These are phyloP conservation scores for Prionace glauca DNA, from an alignment of 2,797 vertebrate genomes.

Conservation along the genomic window DNA sequence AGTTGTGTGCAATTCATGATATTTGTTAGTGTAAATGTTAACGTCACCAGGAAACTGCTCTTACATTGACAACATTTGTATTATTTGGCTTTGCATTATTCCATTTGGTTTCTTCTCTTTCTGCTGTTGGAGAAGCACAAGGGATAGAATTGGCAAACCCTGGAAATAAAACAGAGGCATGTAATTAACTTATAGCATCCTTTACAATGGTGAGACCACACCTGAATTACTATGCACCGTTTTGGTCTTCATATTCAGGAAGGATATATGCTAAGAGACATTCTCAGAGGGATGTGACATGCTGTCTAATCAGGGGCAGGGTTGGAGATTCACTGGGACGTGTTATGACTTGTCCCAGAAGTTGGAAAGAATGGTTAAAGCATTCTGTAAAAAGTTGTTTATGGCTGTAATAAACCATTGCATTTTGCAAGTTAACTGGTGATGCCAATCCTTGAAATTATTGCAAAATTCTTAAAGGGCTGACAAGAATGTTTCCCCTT, in stretches of 20 bases:
- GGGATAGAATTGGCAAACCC: neutral
- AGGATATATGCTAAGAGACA: neutral
- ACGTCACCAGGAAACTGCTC: neutral
- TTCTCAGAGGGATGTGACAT: no score
- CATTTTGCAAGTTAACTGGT: no score
- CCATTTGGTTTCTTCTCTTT: neutral
- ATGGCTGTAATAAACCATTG: no score
- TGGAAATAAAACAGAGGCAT: constrained; percentile 19
- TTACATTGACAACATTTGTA: neutral
- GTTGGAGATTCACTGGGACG: no score
- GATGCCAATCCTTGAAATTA: no score
- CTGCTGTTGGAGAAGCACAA: neutral
- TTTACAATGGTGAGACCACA: neutral
- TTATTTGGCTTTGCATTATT: neutral
- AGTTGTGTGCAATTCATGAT: neutral
- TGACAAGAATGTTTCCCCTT: neutral
- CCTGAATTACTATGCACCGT: neutral
- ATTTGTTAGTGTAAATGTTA: neutral
- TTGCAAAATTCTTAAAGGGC: neutral
- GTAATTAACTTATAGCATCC: neutral
- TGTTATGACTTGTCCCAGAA: no score
- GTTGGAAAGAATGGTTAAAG: no score
- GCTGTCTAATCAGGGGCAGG: no score
- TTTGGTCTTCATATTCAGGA: neutral
- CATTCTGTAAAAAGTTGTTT: no score